Percentiles rank a stretch among this genome's conserved stretches.
Evolutionary conservation across 2,888 invertebrate species (phyloP).

Genomic region (Drosophila incognita): DNA sequence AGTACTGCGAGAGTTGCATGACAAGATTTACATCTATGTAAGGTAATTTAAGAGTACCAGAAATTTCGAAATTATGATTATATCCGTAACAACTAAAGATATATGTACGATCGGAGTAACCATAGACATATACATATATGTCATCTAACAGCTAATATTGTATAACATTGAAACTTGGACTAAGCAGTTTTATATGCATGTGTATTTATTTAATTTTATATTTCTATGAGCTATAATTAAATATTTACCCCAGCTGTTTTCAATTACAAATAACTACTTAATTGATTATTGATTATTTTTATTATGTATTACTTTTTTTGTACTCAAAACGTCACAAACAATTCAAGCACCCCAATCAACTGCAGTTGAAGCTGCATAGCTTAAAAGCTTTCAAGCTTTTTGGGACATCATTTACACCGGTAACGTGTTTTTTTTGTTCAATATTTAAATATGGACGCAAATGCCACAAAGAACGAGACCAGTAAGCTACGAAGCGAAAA

Average conservation of each 20-base stretch:
- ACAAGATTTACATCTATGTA: background rate
- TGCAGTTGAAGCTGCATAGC: constrained; percentile 26
- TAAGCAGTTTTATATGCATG: background rate
- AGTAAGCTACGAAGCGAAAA: constrained; percentile 25
- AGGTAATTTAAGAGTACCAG: background rate
- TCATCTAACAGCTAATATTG: background rate
- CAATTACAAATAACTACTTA: background rate
- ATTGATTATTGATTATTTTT: background rate
- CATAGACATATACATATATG: background rate
- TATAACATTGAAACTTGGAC: background rate
- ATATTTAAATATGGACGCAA: constrained; percentile 62
- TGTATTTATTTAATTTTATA: background rate
- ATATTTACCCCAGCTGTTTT: too few relatives aligned
- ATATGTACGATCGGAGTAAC: background rate
- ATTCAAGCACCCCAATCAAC: constrained; percentile 9
- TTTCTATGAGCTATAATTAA: background rate
- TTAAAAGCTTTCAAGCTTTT: constrained; percentile 66
- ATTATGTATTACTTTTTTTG: background rate
- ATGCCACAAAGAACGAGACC: constrained; percentile 42
- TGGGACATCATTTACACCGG: constrained; percentile 63
- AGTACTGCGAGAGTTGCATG: constrained; percentile 29
- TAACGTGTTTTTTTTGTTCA: constrained; percentile 39
- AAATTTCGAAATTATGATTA: background rate
- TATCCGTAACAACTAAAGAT: background rate
- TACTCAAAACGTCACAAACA: background rate